Evolutionary conservation across 2,888 invertebrate species (phyloP), one percentile per base, ranked within the genome.

Genomic region (Dorcus parallelipipedus): DNA sequence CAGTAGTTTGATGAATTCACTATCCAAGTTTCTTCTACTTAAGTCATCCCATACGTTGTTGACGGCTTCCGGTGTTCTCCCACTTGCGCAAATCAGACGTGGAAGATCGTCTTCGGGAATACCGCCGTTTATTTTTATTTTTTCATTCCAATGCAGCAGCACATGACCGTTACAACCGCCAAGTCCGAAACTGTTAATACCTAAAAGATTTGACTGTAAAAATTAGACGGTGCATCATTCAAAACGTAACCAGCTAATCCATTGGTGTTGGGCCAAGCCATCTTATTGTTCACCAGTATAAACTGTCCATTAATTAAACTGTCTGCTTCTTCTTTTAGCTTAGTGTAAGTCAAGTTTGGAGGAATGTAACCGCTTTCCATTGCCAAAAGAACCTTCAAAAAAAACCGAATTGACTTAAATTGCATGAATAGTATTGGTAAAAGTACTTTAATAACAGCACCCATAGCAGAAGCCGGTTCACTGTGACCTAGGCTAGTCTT

Each of bases 401-500:
- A 20, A 20, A 20, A 20, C 20, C 14, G 3, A 43, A 14, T 41
- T 2, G 9, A 20, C 2, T 20, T 20, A 20, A 20, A 20, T 20
- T 20, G 10, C 20, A 20, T 2, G 4, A 10, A 17, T n/a, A 4
- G 10, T 4, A 3, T 40, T 17, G 9, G 17, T 20, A 3, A 7
- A 8, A 6, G 10, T 64, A 87, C 90, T 82, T 95, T 95, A 0
- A 89, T 86, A 59, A 95, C 75, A 0, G 93, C 90, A 66, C 92
- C 91, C 1, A 95, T 80, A 7, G 94, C 91, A 4, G 92, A 91
- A 1, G 87, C 86, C 0, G 95, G 90, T 73, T 97, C 97, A 0
- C 92, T 85, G 77, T 97, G 97, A 0, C 97, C 97, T 75, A 96
- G 83, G 77, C 96, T 97, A 0, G 95, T 95, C 75, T 97, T 97